Conservation (phyloP, 2,797 vertebrate genomes). For the Sorex maritimensis region DNA sequence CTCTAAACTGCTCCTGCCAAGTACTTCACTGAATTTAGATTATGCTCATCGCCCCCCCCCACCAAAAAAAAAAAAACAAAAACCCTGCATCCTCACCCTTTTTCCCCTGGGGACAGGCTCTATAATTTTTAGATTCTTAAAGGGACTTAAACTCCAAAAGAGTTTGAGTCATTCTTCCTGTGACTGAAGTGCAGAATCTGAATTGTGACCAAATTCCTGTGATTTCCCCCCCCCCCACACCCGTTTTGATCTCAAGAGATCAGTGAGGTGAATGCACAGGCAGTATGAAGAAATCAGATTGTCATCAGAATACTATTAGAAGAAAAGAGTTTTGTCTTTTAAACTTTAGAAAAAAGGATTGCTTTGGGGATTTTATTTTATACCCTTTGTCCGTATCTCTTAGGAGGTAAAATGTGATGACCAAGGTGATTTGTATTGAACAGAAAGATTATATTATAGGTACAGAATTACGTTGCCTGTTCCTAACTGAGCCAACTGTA, state of each 20-base stretch:
- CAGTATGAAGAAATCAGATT: conserved; percentile 4
- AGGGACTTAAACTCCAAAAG: not conserved
- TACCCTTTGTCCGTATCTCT: not conserved
- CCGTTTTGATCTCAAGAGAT: not conserved
- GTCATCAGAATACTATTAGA: not conserved
- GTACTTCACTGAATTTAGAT: not conserved
- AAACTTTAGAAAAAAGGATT: not conserved
- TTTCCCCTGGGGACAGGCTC: not conserved
- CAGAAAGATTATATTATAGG: not conserved
- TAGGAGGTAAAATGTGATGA: not conserved
- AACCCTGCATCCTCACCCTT: too few species aligned
- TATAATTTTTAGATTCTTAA: conserved; percentile 38
- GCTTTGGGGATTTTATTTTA: not conserved
- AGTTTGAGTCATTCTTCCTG: not conserved
- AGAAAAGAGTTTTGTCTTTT: conserved; percentile 32
- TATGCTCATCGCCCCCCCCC: not conserved
- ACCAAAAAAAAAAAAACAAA: too few species aligned
- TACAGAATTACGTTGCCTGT: not conserved
- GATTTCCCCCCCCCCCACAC: not conserved
- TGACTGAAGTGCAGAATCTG: not conserved
- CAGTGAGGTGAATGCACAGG: conserved; percentile 43
- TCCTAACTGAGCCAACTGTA: not conserved
- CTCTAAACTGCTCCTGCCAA: not conserved
- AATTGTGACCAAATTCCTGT: not conserved
- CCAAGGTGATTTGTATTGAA: not conserved